Conservation (phyloP, 2,113 vertebrate species). For the Macrotus californicus region DNA sequence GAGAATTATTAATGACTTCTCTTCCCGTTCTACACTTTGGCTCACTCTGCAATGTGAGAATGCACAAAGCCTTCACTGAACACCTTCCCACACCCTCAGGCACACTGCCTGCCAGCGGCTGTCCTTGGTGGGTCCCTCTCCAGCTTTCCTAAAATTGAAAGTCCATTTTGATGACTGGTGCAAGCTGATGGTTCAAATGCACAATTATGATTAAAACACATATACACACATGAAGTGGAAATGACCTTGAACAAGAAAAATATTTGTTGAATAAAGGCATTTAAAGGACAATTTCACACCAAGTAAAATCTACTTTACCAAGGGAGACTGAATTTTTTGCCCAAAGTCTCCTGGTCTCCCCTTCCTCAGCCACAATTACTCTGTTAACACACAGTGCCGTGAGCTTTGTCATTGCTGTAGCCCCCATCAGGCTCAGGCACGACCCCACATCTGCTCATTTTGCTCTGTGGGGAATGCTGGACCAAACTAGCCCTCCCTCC, state of each 20-base stretch:
- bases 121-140: background rate
- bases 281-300: background rate
- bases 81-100: background rate
- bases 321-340: background rate
- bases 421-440: background rate
- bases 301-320: background rate
- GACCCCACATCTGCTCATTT: background rate
- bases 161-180: background rate
- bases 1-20: background rate
- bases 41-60: background rate
- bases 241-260: background rate
- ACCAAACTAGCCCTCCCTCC: background rate
- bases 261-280: background rate
- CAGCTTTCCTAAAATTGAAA: background rate
- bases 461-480: background rate
- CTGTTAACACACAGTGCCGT: background rate
- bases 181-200: background rate
- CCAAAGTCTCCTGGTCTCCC: background rate
- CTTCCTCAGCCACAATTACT: background rate
- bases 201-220: background rate
- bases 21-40: background rate
- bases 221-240: background rate
- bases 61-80: background rate
- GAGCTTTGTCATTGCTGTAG: background rate
- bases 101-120: fast-evolving